Evolutionary conservation across 2,888 invertebrate genomes (phyloP).

Genomic region (Neoscelio sp.): DNA sequence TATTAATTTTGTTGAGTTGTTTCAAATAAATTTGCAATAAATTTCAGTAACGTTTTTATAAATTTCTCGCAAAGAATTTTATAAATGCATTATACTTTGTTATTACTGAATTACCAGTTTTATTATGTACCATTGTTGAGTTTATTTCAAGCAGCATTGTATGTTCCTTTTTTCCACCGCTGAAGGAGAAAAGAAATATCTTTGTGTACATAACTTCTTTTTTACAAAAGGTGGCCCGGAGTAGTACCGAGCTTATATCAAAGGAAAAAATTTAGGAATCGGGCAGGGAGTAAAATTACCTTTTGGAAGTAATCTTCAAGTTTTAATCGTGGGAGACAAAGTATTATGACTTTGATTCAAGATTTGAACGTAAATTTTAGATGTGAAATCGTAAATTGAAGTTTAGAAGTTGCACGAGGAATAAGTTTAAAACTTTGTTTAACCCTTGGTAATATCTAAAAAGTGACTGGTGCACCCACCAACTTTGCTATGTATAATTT

Average conservation of each 20-base stretch:
- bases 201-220: constrained; percentile 21
- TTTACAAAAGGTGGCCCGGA: constrained; percentile 25
- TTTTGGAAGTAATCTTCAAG: constrained; percentile 40
- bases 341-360: constrained; percentile 57
- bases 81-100: constrained; percentile 11
- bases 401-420: constrained; percentile 45
- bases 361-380: constrained; percentile 49
- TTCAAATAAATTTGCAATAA: not conserved
- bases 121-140: constrained; percentile 24
- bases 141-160: constrained; percentile 21
- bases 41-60: no score
- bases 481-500: not conserved
- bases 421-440: constrained; percentile 50
- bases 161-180: constrained; percentile 13
- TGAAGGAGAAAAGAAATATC: constrained; percentile 21
- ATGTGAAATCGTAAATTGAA: constrained; percentile 54
- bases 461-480: constrained; percentile 10
- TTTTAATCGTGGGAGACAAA: constrained; percentile 50
- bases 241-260: constrained; percentile 15
- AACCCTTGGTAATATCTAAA: constrained; percentile 16
- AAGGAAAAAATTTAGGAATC: constrained; percentile 37
- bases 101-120: constrained; percentile 20
- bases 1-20: no score
- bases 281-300: constrained; percentile 21
- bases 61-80: not conserved